Conservation (phyloP, 2,888 invertebrate genomes). For the Steinernema scapterisci region DNA sequence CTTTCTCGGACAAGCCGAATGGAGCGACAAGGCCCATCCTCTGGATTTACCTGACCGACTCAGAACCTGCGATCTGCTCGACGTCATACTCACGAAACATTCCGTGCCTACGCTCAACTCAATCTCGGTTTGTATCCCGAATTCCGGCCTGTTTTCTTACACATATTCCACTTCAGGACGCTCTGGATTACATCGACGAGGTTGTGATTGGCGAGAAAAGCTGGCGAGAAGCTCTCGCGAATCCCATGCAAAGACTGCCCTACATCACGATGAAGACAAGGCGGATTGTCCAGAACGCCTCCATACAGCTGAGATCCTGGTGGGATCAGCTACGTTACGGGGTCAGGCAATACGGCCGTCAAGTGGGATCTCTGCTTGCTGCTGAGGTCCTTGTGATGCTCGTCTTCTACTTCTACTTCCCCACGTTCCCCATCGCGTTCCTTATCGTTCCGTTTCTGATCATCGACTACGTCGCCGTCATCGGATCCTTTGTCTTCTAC, state of each 20-base stretch:
- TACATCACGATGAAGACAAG: slow-evolving; percentile 58
- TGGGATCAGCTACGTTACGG: slow-evolving; percentile 16
- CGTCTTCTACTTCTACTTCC: slow-evolving; percentile 46
- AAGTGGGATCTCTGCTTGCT: slow-evolving; percentile 27
- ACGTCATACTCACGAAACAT: slow-evolving; percentile 62
- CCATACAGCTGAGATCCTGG: not conserved
- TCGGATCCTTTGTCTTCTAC: slow-evolving; percentile 38
- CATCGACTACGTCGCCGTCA: slow-evolving; percentile 52
- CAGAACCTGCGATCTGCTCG: slow-evolving; percentile 62
- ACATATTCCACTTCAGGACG: slow-evolving; percentile 48
- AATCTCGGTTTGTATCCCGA: slow-evolving; percentile 38
- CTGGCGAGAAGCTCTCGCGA: slow-evolving; percentile 52
- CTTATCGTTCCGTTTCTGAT: slow-evolving; percentile 58
- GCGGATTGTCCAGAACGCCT: slow-evolving; percentile 39
- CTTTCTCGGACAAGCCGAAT: slow-evolving; percentile 59
- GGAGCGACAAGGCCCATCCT: slow-evolving; percentile 64
- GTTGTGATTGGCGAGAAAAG: slow-evolving; percentile 61
- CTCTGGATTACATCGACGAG: slow-evolving; percentile 63
- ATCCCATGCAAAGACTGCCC: slow-evolving; percentile 58
- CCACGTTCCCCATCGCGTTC: slow-evolving; percentile 54
- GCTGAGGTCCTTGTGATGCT: slow-evolving; percentile 49
- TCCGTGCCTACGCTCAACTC: slow-evolving; percentile 53
- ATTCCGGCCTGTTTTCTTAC: not conserved
- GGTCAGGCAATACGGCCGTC: not conserved
- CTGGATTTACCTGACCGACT: slow-evolving; percentile 62